Conservation (phyloP, 1,140 invertebrate genomes). For the Hypsibius dujardini region DNA sequence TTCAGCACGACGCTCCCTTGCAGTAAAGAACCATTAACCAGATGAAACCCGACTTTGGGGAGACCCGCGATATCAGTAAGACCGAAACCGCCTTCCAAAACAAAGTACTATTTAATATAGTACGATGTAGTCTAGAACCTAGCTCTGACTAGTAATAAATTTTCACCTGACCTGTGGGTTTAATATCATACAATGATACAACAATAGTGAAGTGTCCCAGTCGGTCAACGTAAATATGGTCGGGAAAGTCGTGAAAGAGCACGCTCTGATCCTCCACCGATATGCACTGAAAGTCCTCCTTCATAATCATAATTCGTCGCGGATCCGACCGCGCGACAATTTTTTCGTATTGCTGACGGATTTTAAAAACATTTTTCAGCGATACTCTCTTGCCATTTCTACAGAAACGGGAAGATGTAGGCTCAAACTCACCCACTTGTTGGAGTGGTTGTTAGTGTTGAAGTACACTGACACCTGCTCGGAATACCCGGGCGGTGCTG, state of each 20-base stretch:
- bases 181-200: background rate
- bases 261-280: background rate
- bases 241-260: background rate
- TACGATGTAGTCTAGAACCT: too few relatives aligned
- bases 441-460: background rate
- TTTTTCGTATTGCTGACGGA: background rate
- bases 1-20: background rate
- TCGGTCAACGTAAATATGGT: background rate
- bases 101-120: too few relatives aligned
- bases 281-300: background rate
- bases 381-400: too few relatives aligned
- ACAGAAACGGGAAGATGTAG: too few relatives aligned
- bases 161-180: background rate
- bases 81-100: too few relatives aligned
- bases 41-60: constrained; percentile 1
- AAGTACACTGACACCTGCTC: background rate
- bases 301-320: background rate
- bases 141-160: too few relatives aligned
- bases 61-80: background rate
- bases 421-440: constrained; percentile 2
- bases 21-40: constrained; percentile 6
- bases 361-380: too few relatives aligned
- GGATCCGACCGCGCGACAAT: background rate
- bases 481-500: background rate
- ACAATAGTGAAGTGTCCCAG: background rate